Conservation (phyloP, 2,888 invertebrate species). For the Drosophila phalerata region DNA sequence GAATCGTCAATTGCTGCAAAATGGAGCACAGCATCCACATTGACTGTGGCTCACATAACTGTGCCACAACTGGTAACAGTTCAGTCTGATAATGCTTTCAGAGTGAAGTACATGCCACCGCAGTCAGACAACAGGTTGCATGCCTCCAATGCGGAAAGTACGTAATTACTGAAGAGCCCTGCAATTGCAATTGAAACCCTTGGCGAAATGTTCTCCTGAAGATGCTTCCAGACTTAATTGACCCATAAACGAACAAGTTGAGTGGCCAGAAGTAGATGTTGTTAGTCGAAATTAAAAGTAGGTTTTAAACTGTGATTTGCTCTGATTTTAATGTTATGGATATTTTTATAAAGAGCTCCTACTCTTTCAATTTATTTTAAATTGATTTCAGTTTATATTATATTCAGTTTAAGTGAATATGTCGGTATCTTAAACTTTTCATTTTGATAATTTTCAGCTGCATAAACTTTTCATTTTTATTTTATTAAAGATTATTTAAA, state of each 20-base stretch:
- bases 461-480: not conserved
- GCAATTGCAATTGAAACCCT: not conserved
- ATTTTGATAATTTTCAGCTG: not conserved
- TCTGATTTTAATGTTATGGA: slow-evolving; percentile 5
- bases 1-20: slow-evolving; percentile 31
- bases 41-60: not conserved
- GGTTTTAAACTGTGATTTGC: slow-evolving; percentile 10
- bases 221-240: slow-evolving; percentile 38
- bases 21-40: slow-evolving; percentile 71
- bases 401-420: not conserved
- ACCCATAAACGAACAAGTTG: slow-evolving; percentile 34
- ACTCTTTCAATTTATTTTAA: not conserved
- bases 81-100: slow-evolving; percentile 36
- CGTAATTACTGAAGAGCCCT: slow-evolving; percentile 26
- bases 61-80: slow-evolving; percentile 9
- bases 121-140: slow-evolving; percentile 39
- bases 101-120: slow-evolving; percentile 15
- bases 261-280: slow-evolving; percentile 10
- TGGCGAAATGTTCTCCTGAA: slow-evolving; percentile 2
- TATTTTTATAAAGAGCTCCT: not conserved
- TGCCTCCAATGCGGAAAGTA: slow-evolving; percentile 3
- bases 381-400: not conserved
- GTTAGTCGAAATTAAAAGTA: not conserved
- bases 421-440: slow-evolving; percentile 1
- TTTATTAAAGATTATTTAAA: slow-evolving; percentile 8